Conservation (phyloP, 2,888 invertebrate species). For the Trachelus iudaicus region DNA sequence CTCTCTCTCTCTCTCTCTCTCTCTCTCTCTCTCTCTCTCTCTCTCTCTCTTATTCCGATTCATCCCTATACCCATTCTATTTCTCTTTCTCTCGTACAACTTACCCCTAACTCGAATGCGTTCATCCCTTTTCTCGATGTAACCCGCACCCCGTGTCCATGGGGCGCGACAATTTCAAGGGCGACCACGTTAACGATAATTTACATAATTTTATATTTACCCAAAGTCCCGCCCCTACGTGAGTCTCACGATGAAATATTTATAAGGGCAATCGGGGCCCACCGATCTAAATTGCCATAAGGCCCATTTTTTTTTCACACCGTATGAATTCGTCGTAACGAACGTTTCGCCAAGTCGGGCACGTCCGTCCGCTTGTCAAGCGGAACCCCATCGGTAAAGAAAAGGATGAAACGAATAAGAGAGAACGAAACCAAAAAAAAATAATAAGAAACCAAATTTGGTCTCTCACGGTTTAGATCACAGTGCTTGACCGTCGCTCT, state of each 20-base stretch:
- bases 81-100: not conserved
- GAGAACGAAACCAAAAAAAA: too few relatives aligned
- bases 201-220: slow-evolving; percentile 18
- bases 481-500: too few relatives aligned
- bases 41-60: not conserved
- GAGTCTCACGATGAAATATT: slow-evolving; percentile 14
- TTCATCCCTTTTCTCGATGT: not conserved
- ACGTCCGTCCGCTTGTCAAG: too few relatives aligned
- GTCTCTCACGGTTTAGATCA: too few relatives aligned
- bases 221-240: not conserved
- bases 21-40: not conserved
- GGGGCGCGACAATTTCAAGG: too few relatives aligned
- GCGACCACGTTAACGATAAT: slow-evolving; percentile 7
- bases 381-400: too few relatives aligned
- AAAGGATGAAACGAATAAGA: too few relatives aligned
- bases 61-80: not conserved
- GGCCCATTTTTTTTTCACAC: too few relatives aligned
- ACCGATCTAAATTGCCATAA: slow-evolving; percentile 2
- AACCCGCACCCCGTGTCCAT: too few relatives aligned
- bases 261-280: slow-evolving; percentile 9
- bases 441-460: too few relatives aligned
- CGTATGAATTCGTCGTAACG: too few relatives aligned
- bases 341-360: too few relatives aligned
- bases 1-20: not conserved
- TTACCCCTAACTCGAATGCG: not conserved